Base-by-base conservation (phyloP, 2,113 vertebrate species). In the Odontophorus gujanensis region DNA sequence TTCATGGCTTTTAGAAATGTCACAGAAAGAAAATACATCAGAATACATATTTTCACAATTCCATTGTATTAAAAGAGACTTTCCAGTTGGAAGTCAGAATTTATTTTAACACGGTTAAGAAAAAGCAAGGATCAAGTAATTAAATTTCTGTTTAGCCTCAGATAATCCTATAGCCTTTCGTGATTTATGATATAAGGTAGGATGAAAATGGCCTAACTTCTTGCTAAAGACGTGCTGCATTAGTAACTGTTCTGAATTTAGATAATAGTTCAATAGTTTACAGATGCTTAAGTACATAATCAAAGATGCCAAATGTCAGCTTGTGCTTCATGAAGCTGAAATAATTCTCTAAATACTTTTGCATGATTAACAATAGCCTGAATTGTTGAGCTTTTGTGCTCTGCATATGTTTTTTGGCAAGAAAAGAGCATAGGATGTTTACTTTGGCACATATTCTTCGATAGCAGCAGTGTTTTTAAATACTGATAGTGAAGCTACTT, bases 201-300 rank as follows among this genome's bases (percentile, higher is more conserved):
- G 0, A 2, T 43, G 20, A 58, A 36, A 40, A 6, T 19, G 47
- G 5, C 71, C 4, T 48, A 69, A 71, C 42, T 2, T 69, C 28
- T 22, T 66, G 63, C 32, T 67, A 55, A 6, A 47, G 36, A 36
- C 0, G 2, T 3, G 1, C 32, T 11, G 36, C 0, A 3, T 75
- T 58, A 38, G 8, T 43, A 17, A 25, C 4, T 85, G 42, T 7
- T 43, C 51, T 21, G 20, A 57, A 4, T 87, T 81, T 81, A 71
- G 6, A 5, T 9, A 40, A 12, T 9, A 59, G 3, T 7, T 6
- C 48, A 81, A 40, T 32, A 24, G 1, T 26, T 38, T 12, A 45
- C 16, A 74, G 78, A 57, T 43, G 1, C 50, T 81, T 61, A 45
- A 45, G 63, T 65, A 61, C 11, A 26, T 51, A 57, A 81, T 40